A percentile compares a stretch with the other conserved stretches of the same genome.
phyloP scores from a whole-genome alignment of 2,888 invertebrate species.

The Theretra japonica region DNA sequence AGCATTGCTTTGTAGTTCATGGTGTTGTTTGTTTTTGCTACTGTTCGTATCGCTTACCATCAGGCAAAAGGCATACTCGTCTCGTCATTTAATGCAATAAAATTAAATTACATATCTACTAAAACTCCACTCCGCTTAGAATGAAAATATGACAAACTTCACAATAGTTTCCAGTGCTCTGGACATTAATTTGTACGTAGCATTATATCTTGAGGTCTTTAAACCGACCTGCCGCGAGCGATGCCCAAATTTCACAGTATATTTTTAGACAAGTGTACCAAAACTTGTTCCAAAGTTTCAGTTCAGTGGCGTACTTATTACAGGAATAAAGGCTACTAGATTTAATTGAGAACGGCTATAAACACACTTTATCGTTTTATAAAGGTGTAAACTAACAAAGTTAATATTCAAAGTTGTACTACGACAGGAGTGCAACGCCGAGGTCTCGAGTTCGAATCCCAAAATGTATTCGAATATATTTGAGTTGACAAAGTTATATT shows the following conservation, averaged over 20 bases:
- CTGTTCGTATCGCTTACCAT: too few relatives aligned
- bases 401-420: too few relatives aligned
- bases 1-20: too few relatives aligned
- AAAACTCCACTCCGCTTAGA: not conserved
- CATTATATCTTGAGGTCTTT: not conserved
- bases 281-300: constrained; percentile 3
- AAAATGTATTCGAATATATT: too few relatives aligned
- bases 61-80: too few relatives aligned
- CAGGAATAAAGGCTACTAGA: not conserved
- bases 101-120: fast-evolving
- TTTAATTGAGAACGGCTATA: not conserved
- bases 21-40: too few relatives aligned
- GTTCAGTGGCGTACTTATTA: not conserved
- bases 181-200: not conserved
- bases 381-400: too few relatives aligned
- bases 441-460: too few relatives aligned
- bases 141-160: not conserved
- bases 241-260: not conserved
- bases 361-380: too few relatives aligned
- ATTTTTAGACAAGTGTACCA: not conserved
- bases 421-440: too few relatives aligned
- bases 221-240: not conserved
- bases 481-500: too few relatives aligned
- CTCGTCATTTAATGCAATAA: too few relatives aligned
- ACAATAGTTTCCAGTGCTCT: not conserved